Evolutionary conservation across 2,888 invertebrate genomes (phyloP), one percentile per base, ranked within the genome.

Genomic region (Drosophila conformis): DNA sequence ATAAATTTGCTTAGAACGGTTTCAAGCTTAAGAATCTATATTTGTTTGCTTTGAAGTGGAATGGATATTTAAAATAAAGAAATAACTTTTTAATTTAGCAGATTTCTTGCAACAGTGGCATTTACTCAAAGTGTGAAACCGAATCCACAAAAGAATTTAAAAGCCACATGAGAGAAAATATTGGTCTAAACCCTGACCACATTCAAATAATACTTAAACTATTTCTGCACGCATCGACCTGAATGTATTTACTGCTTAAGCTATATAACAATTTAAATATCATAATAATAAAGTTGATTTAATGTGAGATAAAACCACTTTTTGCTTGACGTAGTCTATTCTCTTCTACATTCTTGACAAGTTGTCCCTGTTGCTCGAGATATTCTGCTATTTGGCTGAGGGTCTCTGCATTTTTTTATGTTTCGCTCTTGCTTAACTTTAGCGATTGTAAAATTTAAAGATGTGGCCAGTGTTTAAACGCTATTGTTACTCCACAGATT

Each of bases 401-500:
- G 1, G 18, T 27, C 27, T 31, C 15, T 52, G n/a, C 4, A 8
- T n/a, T 38, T 35, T 58, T 25, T 46, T 49, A 49, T 27, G 15
- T 3, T 54, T 27, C 29, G 21, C 36, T 52, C 7, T 15, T 18
- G 21, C 46, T 54, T 18, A 70, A 51, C 33, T 49, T 21, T 4
- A 5, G 5, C 33, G 48, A 60, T 48, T 59, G 66, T 62, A 54
- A 62, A 77, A 48, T 60, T 64, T 27, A 46, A 78, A 27, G 60
- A 60, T 57, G 53, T 56, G 63, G 76, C 36, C 29, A 51, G 21
- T 38, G 29, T 64, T 79, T 61, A 78, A 76, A 1, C 62, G 76
- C 79, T 36, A 33, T 78, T 70, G 72, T 62, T 53, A 27, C 46
- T 46, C 13, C 35, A 61, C 52, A 70, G 65, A 70, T 58, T 78